Conservation (phyloP, 2,888 invertebrate species). For the Callyntrura guangdongensis region DNA sequence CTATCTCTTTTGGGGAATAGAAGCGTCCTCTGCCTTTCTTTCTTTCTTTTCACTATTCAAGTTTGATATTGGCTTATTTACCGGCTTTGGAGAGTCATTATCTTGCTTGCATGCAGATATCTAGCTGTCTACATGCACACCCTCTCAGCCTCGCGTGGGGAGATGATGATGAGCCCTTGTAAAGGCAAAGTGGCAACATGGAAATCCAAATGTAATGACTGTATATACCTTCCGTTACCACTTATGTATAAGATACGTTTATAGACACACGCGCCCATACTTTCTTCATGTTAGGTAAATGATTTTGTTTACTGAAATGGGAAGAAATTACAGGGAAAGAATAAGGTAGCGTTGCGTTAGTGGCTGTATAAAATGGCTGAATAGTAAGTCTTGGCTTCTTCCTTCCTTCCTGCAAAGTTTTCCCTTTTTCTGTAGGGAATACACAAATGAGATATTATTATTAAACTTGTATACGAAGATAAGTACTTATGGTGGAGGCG, state of each 20-base stretch:
- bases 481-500: background rate
- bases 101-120: no score
- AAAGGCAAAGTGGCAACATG: background rate
- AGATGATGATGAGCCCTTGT: background rate
- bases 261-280: background rate
- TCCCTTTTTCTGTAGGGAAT: slow-evolving; percentile 23
- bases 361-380: background rate
- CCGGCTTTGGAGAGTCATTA: no score
- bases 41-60: background rate
- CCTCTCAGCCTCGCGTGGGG: no score
- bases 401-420: background rate
- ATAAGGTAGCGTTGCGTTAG: background rate
- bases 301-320: background rate
- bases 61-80: no score
- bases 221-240: background rate
- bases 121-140: background rate
- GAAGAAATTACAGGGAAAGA: background rate
- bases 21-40: background rate
- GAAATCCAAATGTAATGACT: background rate
- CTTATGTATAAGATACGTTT: background rate
- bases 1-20: background rate
- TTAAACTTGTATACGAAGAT: background rate
- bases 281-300: background rate
- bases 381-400: background rate
- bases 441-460: slow-evolving; percentile 1